Base-by-base conservation (phyloP, 2,797 vertebrate species). In the Betta splendens region DNA sequence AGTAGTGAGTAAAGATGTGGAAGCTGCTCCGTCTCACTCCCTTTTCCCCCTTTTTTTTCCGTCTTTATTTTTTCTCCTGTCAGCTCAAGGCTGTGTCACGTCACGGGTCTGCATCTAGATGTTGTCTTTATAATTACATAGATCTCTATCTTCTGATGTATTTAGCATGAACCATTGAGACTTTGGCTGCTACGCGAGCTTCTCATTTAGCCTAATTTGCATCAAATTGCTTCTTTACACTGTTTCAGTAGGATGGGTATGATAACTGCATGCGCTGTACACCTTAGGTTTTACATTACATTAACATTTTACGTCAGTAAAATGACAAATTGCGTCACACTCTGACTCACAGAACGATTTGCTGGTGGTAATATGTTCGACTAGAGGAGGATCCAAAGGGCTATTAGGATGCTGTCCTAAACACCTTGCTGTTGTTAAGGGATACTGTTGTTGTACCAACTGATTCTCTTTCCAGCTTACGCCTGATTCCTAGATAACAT, bases 111-210 rank as follows among this genome's bases (percentile, higher is more conserved):
- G 66, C 62, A 65, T 83, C 47, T 56, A 74, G 52, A 76, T 83
- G 60, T 72, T 77, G 68, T 82, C 74, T 83, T 64, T 67, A 48
- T 80, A 79, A 84, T 84, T 68, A 68, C 69, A 80, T 65, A 79
- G 79, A 83, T 85, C 33, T n/a, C 10, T 72, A 81, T 79, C 72
- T 53, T 65, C 39, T 56, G 46, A 70, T 77, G 65, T 76, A 69
- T 72, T 78, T 64, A 69, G 37, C 9, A 29, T 21, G 66, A 18
- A 61, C 36, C 44, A 25, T 54, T 40, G 17, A 28, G 38, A 65
- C 32, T 57, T 64, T 52, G 33, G 55, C 55, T 51, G 22, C 23
- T 47, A 52, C 56, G 42, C 10, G 35, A 40, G 50, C 28, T 33
- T 78, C 66, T 82, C 48, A 72, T 80, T 77, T 73, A 54, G 44